Percentiles rank a stretch among this genome's conserved stretches.
These are phyloP conservation scores for Xestia rhomboidea DNA, from an alignment of 2,888 invertebrate genomes.

Conservation along the genomic window DNA sequence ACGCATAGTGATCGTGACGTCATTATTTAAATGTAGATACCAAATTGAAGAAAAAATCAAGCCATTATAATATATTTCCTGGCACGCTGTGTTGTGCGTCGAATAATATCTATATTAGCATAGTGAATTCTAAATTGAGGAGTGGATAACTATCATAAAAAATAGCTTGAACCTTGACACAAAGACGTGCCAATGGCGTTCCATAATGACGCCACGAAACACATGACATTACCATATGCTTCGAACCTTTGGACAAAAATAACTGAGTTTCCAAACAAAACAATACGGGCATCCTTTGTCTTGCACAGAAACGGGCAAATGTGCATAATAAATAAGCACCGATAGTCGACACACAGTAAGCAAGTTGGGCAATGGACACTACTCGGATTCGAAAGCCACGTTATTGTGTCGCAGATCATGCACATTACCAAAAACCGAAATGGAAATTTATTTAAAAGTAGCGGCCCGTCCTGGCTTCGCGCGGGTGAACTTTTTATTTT, in stretches of 20 bases:
- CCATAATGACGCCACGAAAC: conserved; percentile 35
- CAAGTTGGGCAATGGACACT: conserved; percentile 21
- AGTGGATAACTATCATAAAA: conserved; percentile 28
- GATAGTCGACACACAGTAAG: not conserved
- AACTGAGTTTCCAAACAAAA: conserved; percentile 20
- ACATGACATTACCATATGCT: conserved; percentile 43
- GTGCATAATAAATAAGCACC: not conserved
- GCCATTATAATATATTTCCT: conserved; percentile 21
- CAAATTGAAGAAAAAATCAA: conserved; percentile 14
- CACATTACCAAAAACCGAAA: not conserved
- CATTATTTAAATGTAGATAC: conserved; percentile 16
- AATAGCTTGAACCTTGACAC: conserved; percentile 50
- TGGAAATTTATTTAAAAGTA: not conserved
- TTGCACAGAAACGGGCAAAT: conserved; percentile 15
- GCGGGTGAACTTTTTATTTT: too few relatives aligned
- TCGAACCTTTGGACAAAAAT: conserved; percentile 37
- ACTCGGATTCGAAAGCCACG: conserved; percentile 21
- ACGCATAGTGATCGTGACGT: not conserved
- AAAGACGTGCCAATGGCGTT: conserved; percentile 55
- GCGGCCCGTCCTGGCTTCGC: too few relatives aligned
- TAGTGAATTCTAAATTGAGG: conserved; percentile 38
- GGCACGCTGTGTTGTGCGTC: conserved; percentile 24
- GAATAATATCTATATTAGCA: conserved; percentile 36
- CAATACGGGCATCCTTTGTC: conserved; percentile 26
- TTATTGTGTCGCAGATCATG: conserved; percentile 3